phyloP scores from a whole-genome alignment of 2,797 vertebrate genomes.

The Psittacula echo region DNA sequence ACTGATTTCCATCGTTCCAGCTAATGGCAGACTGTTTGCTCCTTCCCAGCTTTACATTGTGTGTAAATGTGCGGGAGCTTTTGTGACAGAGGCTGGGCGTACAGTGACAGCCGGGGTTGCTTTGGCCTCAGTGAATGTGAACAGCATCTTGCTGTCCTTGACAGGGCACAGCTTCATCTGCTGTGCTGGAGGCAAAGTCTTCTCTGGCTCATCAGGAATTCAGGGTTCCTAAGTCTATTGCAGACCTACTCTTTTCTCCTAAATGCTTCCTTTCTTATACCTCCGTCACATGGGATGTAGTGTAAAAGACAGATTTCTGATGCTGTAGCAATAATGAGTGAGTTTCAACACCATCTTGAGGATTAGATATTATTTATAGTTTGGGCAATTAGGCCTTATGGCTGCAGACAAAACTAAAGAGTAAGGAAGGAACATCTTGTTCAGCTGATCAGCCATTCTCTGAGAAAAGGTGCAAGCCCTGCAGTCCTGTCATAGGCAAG shows the following conservation, averaged over 20 bases:
- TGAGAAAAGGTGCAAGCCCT: background rate
- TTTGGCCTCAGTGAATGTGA: background rate
- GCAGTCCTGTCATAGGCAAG: background rate
- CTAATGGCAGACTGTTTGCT: background rate
- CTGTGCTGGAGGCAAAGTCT: background rate
- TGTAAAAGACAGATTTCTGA: background rate
- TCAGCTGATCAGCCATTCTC: background rate
- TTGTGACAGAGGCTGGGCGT: background rate
- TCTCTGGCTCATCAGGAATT: background rate
- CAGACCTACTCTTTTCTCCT: background rate
- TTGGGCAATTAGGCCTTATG: background rate
- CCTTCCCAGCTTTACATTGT: background rate
- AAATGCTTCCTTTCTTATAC: background rate
- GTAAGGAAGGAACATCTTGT: background rate
- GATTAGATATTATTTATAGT: background rate
- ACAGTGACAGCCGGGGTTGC: background rate
- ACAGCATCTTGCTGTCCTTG: background rate
- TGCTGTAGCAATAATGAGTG: background rate
- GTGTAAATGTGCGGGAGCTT: background rate
- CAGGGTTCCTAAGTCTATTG: background rate
- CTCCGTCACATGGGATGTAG: too few relatives aligned
- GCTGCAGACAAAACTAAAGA: background rate
- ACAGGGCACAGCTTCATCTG: background rate
- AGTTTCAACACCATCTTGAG: background rate
- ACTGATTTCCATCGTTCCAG: background rate